Evolutionary conservation across 1,140 invertebrate species (phyloP).

Genomic region (Choristoneura fumiferana): DNA sequence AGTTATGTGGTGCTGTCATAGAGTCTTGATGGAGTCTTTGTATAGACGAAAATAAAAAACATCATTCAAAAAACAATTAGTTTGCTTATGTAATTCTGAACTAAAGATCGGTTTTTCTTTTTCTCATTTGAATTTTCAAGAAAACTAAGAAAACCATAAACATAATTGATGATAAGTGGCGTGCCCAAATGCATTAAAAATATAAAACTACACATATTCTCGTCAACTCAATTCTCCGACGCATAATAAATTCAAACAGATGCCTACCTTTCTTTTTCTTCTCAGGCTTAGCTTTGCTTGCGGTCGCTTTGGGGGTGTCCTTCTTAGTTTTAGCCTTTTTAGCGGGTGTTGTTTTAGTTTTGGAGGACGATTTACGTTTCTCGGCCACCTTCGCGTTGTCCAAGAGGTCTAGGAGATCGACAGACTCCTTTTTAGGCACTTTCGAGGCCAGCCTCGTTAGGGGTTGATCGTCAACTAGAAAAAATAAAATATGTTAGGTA

Average conservation of each 20-base stretch:
- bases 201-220: conserved; percentile 19
- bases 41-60: too few relatives aligned
- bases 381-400: conserved; percentile 48
- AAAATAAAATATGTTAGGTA: conserved; percentile 3
- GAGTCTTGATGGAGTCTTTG: too few relatives aligned
- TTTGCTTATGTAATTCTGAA: too few relatives aligned
- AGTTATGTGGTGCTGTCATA: too few relatives aligned
- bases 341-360: conserved; percentile 36
- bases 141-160: too few relatives aligned
- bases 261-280: conserved; percentile 73
- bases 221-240: conserved; percentile 24
- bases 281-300: conserved; percentile 52
- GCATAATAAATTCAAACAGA: conserved; percentile 22
- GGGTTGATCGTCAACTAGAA: conserved; percentile 63
- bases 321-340: conserved; percentile 54
- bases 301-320: conserved; percentile 37
- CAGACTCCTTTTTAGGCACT: conserved; percentile 59
- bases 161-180: too few relatives aligned
- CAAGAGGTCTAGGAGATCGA: conserved; percentile 51
- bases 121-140: too few relatives aligned
- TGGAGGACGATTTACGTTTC: conserved; percentile 54
- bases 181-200: too few relatives aligned
- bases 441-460: conserved; percentile 58
- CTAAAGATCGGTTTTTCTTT: too few relatives aligned
- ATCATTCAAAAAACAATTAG: too few relatives aligned